Evolutionary conservation across 2,888 invertebrate species (phyloP), one percentile per base, ranked within the genome.

Genomic region (Digitonthophagus gazella): DNA sequence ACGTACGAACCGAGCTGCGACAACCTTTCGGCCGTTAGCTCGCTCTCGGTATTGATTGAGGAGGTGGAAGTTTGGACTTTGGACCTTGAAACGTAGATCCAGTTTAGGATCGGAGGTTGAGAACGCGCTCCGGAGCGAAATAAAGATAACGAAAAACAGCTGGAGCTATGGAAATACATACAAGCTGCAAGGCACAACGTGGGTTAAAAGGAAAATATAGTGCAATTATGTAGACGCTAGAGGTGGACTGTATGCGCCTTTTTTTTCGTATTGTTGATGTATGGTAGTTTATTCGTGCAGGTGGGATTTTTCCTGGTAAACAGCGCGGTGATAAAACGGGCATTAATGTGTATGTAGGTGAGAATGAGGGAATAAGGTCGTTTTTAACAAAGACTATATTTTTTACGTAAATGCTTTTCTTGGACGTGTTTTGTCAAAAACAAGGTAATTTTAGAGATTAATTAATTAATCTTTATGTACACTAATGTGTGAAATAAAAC

Each of bases 101-200:
- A 2, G 16, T 58, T 19, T 70, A 11, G 57, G 0, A n/a, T 15
- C 64, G 11, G 68, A 55, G 57, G n/a, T n/a, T n/a, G n/a, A 44
- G 28, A 44, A 44, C 63, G 56, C 68, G 65, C 54, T 55, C 66
- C 16, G 66, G 63, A 63, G 64, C 44, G 63, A 54, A 70, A 64
- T 64, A 64, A 65, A 67, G 71, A 71, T 68, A 70, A 68, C 68
- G 64, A 58, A 68, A 71, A 71, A 71, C 69, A 70, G 70, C 70
- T 70, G 69, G n/a, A n/a, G 68, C 66, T 44, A 66, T 65, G 11
- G 61, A 20, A 18, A 61, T 16, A 61, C 61, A 61, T 19, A n/a
- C 61, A 20, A 16, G 19, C 61, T 61, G 61, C 18, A 61, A 18
- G n/a, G 18, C 19, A 20, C 19, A 61, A 61, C 18, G 19, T 61